Evolutionary conservation across 2,113 vertebrate genomes (phyloP).

Genomic region (Myiozetetes cayanensis): DNA sequence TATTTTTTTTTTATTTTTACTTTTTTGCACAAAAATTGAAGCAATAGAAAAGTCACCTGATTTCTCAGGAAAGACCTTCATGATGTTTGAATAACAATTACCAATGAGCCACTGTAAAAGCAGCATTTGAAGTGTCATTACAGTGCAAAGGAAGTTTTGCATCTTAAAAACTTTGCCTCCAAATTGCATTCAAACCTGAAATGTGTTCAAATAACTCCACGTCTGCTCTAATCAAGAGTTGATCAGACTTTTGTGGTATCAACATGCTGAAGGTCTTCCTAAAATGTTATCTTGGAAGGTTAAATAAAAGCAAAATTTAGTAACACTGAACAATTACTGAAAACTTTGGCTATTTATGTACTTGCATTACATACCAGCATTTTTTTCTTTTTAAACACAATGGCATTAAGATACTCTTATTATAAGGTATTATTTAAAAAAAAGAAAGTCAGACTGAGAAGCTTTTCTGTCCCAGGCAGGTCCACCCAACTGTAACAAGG

Average conservation of each 20-base stretch:
- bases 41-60: conserved; percentile 65
- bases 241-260: neutral
- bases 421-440: conserved; percentile 9
- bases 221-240: neutral
- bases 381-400: conserved; percentile 10
- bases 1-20: neutral
- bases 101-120: neutral
- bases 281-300: conserved; percentile 32
- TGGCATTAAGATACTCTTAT: conserved; percentile 46
- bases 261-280: conserved; percentile 60
- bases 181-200: neutral
- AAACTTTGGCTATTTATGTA: conserved; percentile 60
- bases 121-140: neutral
- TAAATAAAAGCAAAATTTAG: conserved; percentile 49
- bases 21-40: conserved; percentile 70
- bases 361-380: conserved; percentile 50
- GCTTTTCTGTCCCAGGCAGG: conserved; percentile 19
- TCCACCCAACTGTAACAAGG: neutral
- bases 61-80: conserved; percentile 59
- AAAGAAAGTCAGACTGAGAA: conserved; percentile 3
- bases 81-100: neutral
- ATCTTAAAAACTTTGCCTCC: neutral
- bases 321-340: conserved; percentile 57
- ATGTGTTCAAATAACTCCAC: neutral
- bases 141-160: neutral